Conservation (phyloP, 2,113 vertebrate species). For the Aldabrachelys gigantea region DNA sequence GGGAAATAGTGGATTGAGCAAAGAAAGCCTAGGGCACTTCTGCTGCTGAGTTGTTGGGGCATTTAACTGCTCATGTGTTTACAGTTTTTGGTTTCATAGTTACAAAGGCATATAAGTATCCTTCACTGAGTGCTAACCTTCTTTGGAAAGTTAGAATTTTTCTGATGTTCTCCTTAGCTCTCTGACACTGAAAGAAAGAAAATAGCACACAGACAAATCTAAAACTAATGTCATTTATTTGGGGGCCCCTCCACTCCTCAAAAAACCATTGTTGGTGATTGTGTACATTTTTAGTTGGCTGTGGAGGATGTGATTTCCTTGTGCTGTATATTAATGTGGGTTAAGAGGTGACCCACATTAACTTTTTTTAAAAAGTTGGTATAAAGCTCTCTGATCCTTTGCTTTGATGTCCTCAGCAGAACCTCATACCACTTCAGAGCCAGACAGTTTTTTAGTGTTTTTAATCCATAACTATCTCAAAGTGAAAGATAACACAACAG, state of each 20-base stretch:
- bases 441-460: neutral
- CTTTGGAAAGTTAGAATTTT: neutral
- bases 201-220: neutral
- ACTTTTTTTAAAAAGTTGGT: no score
- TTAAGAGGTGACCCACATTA: no score
- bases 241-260: no score
- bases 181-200: neutral
- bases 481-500: neutral
- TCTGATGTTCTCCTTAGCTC: neutral
- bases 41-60: neutral
- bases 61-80: neutral
- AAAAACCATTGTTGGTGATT: no score
- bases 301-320: no score
- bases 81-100: neutral
- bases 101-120: neutral
- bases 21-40: neutral
- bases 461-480: neutral
- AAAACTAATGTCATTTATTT: neutral
- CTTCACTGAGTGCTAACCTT: neutral
- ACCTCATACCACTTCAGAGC: neutral
- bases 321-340: no score
- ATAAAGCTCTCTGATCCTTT: no score
- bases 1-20: neutral
- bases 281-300: no score
- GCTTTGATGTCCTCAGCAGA: no score